phyloP scores from a whole-genome alignment of 2,888 invertebrate species.

The Noctua fimbriata region DNA sequence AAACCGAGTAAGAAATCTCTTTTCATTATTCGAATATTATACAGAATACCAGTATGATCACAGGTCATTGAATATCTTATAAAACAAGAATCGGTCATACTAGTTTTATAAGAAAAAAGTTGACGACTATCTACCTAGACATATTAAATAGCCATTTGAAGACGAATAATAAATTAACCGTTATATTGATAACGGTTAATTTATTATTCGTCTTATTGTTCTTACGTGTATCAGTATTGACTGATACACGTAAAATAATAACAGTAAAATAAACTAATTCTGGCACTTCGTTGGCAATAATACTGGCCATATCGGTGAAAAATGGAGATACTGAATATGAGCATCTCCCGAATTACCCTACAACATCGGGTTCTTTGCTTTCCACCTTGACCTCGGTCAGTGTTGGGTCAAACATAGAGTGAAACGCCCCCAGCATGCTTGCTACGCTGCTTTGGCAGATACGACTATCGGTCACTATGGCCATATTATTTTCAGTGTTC shows the following conservation, averaged over 20 bases:
- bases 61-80: constrained; percentile 6
- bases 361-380: neutral
- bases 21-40: constrained; percentile 17
- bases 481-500: constrained; percentile 81
- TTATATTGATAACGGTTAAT: neutral
- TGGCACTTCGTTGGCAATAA: neutral
- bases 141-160: constrained; percentile 1
- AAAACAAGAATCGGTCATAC: constrained; percentile 14
- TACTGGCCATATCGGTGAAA: neutral
- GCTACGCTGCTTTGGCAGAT: neutral
- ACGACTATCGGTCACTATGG: neutral
- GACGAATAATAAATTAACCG: constrained; percentile 25
- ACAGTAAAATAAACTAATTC: neutral
- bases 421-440: neutral
- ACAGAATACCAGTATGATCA: constrained; percentile 11
- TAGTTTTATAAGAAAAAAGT: constrained; percentile 8
- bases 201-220: no score
- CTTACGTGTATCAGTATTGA: no score
- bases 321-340: neutral
- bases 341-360: neutral
- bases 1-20: constrained; percentile 84
- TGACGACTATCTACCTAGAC: neutral
- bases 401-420: neutral
- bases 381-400: neutral
- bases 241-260: neutral